Conservation (phyloP, 2,888 invertebrate genomes). For the Rhimphoctona megacephalus region DNA sequence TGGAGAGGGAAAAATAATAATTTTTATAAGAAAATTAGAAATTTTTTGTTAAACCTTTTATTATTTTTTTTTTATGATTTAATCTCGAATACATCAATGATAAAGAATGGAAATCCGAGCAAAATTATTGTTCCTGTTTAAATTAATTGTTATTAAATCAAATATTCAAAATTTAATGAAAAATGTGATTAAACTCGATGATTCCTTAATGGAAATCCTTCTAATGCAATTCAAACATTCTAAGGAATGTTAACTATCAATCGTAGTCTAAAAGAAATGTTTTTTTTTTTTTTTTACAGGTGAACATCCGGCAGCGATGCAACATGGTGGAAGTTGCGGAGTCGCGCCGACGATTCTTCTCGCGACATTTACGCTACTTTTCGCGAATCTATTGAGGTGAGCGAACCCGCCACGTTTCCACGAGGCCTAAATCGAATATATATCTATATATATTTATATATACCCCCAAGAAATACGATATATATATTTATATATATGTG, state of each 20-base stretch:
- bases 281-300: constrained; percentile 86
- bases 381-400: constrained; percentile 83
- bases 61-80: neutral
- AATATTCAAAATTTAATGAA: no score
- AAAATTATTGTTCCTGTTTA: no score
- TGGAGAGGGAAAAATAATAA: neutral
- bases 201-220: neutral
- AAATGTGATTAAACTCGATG: neutral
- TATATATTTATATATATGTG: constrained; percentile 19
- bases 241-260: neutral
- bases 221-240: neutral
- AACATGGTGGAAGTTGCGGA: constrained; percentile 85
- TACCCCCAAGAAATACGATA: neutral
- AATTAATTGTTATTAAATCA: no score
- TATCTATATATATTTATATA: constrained; percentile 30
- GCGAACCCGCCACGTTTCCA: constrained; percentile 73
- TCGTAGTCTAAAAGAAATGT: neutral
- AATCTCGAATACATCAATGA: neutral
- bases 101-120: no score
- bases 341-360: constrained; percentile 80
- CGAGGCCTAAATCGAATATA: constrained; percentile 67
- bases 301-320: constrained; percentile 95
- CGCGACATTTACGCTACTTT: constrained; percentile 78
- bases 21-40: neutral
- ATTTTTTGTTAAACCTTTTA: neutral